Conservation (phyloP, 2,113 vertebrate genomes). For the Mormoops blainvillei region DNA sequence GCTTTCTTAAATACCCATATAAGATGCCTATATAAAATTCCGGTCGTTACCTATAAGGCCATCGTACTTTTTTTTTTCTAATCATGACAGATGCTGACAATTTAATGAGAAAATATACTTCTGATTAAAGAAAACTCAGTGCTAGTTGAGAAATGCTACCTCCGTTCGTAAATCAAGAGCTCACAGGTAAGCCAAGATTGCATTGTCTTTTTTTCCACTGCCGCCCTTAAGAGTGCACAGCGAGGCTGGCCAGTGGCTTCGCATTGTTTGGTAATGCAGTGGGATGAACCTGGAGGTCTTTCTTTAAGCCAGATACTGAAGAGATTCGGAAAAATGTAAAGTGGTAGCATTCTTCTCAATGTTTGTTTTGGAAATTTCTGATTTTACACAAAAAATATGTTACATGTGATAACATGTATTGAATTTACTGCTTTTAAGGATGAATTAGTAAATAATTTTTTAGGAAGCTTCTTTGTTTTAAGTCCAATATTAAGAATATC, state of each 20-base stretch:
- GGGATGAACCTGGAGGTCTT: neutral
- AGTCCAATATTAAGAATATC: neutral
- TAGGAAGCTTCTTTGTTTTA: neutral
- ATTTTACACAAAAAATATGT: neutral
- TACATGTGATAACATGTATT: neutral
- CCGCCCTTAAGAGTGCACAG: neutral
- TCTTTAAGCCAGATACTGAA: neutral
- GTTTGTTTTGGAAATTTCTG: neutral
- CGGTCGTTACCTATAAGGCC: neutral
- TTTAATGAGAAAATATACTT: neutral
- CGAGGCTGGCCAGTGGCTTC: neutral
- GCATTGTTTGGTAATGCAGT: neutral
- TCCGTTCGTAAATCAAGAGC: neutral
- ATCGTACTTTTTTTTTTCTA: neutral
- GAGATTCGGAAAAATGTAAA: neutral
- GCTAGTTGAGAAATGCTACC: neutral
- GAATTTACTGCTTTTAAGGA: neutral
- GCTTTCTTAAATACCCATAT: neutral
- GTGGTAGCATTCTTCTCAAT: neutral
- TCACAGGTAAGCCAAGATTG: neutral
- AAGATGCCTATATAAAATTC: neutral
- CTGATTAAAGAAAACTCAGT: neutral
- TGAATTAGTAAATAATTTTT: neutral
- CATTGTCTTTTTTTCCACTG: neutral
- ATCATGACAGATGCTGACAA: neutral